Conservation (phyloP, 2,113 vertebrate genomes). For the Heliornis fulica region DNA sequence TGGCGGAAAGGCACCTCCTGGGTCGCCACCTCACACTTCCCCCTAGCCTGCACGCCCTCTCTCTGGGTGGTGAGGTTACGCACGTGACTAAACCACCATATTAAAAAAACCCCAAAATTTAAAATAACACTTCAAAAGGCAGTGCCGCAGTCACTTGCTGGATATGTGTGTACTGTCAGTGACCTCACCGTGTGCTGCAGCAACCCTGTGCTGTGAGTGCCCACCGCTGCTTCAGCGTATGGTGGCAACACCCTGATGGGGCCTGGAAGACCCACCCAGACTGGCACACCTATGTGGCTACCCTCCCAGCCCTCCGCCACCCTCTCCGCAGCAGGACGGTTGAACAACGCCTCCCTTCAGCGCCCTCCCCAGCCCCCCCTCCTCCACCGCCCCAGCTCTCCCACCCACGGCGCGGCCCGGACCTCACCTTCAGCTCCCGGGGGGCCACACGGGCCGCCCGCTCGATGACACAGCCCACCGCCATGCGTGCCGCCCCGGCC, state of each 20-base stretch:
- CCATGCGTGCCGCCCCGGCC: slow-evolving; percentile 81
- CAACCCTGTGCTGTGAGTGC: background rate
- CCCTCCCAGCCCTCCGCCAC: background rate
- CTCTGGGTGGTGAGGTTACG: slow-evolving; percentile 62
- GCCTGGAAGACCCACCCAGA: background rate
- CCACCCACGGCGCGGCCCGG: slow-evolving; percentile 82
- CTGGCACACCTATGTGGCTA: slow-evolving; percentile 49
- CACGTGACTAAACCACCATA: slow-evolving; percentile 13
- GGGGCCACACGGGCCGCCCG: slow-evolving; percentile 83
- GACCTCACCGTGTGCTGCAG: background rate
- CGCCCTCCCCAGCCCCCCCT: slow-evolving; percentile 46
- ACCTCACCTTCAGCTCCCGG: slow-evolving; percentile 86
- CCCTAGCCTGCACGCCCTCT: slow-evolving; percentile 40
- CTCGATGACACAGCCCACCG: slow-evolving; percentile 90
- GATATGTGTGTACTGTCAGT: background rate
- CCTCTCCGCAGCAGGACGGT: slow-evolving; percentile 1
- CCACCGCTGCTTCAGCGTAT: background rate
- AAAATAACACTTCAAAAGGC: slow-evolving; percentile 31
- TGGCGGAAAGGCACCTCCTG: slow-evolving; percentile 73
- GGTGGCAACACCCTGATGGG: background rate
- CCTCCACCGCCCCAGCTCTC: slow-evolving; percentile 54
- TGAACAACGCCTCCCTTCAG: slow-evolving; percentile 60
- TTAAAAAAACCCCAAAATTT: background rate
- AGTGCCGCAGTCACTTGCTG: background rate
- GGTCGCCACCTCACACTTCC: slow-evolving; percentile 70